Conservation (phyloP, 2,797 vertebrate genomes). For the Esox lucius region DNA sequence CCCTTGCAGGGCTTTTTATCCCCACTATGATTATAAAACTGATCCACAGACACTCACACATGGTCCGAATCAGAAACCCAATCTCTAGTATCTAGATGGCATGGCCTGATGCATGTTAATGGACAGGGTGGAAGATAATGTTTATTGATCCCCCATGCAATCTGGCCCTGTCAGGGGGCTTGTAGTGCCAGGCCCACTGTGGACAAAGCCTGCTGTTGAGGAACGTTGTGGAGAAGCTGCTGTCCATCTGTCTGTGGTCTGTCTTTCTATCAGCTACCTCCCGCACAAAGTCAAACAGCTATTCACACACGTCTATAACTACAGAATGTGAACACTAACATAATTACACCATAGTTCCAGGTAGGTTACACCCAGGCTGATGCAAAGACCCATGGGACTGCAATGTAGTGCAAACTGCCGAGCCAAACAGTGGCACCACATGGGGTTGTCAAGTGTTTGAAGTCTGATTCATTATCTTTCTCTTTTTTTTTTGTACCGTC, state of each 20-base stretch:
- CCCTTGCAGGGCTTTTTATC: background rate
- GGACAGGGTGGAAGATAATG: slow-evolving; percentile 62
- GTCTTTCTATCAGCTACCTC: slow-evolving; percentile 3
- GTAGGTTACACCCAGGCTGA: slow-evolving; percentile 7
- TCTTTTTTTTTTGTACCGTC: background rate
- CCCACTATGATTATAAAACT: background rate
- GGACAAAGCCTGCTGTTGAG: slow-evolving; percentile 51
- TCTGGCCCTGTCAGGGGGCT: slow-evolving; percentile 48
- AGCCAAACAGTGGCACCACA: slow-evolving; percentile 33
- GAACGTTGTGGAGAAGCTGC: slow-evolving; percentile 30
- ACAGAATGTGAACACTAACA: background rate
- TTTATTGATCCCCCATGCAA: slow-evolving; percentile 64
- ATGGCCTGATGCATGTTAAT: slow-evolving; percentile 56
- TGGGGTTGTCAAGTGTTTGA: slow-evolving; percentile 42
- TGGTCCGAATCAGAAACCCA: slow-evolving; percentile 5
- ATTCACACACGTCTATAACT: background rate
- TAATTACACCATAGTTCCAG: background rate
- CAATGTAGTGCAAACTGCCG: slow-evolving; percentile 17
- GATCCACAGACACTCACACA: slow-evolving; percentile 6
- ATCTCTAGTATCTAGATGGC: slow-evolving; percentile 31
- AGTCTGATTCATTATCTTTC: slow-evolving; percentile 32
- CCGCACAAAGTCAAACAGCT: background rate
- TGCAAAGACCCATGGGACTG: slow-evolving; percentile 15
- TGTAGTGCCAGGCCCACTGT: slow-evolving; percentile 53
- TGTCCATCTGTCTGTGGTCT: slow-evolving; percentile 59